phyloP scores from a whole-genome alignment of 2,113 vertebrate species.

The Pluvialis apricaria region DNA sequence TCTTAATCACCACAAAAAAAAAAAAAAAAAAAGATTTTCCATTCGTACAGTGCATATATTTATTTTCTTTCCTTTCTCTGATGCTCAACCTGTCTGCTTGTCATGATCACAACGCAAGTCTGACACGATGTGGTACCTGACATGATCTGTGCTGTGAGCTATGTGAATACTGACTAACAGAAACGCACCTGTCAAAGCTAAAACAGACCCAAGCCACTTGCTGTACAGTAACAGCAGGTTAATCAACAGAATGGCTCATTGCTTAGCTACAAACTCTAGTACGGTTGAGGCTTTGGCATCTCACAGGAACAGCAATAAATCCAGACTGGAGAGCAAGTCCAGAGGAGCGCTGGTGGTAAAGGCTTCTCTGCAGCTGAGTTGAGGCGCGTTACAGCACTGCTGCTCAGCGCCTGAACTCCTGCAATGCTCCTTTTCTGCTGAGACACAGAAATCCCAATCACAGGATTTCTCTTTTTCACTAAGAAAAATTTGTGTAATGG shows the following conservation, averaged over 20 bases:
- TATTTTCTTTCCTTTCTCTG: neutral
- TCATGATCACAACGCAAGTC: neutral
- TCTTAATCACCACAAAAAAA: neutral
- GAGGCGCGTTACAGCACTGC: too few species aligned
- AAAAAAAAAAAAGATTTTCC: neutral
- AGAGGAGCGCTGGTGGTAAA: neutral
- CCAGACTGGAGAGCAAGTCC: neutral
- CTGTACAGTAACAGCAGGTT: neutral
- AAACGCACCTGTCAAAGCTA: neutral
- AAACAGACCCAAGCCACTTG: neutral
- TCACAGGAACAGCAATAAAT: neutral
- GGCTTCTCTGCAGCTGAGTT: neutral
- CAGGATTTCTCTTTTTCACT: neutral
- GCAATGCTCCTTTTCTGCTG: neutral
- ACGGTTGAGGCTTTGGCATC: neutral
- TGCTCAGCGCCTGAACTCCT: neutral
- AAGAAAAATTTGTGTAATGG: neutral
- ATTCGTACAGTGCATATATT: neutral
- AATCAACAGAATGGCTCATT: neutral
- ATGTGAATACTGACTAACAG: neutral
- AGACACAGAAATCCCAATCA: neutral
- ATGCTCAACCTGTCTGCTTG: neutral
- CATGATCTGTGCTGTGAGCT: neutral
- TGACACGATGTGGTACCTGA: neutral
- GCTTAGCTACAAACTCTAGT: neutral